Percentiles rank a stretch among this genome's conserved stretches.
Conservation (phyloP, 2,888 invertebrate genomes). For the Lingula anatina region DNA sequence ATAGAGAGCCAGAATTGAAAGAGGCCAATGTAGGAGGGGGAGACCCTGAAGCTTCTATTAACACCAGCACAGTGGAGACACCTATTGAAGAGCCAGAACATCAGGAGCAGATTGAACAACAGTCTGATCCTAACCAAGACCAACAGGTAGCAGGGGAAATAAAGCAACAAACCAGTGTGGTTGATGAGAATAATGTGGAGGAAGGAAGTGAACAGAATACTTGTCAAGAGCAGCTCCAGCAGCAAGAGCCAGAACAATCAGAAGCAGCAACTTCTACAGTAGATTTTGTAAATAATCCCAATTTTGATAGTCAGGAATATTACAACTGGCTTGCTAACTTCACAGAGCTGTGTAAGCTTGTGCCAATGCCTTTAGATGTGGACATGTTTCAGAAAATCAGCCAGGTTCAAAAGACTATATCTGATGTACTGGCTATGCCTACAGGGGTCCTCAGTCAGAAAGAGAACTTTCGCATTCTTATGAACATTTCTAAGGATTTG, state of each 20-base stretch:
- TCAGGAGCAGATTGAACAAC: too few relatives aligned
- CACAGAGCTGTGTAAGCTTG: conserved; percentile 36
- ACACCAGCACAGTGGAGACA: too few relatives aligned
- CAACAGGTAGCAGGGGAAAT: too few relatives aligned
- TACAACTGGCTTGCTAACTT: conserved; percentile 46
- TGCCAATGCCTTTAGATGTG: conserved; percentile 37
- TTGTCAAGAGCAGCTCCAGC: too few relatives aligned
- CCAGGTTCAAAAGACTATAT: conserved; percentile 42
- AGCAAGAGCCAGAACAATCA: too few relatives aligned
- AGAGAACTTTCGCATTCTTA: conserved; percentile 40
- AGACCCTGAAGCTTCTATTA: too few relatives aligned
- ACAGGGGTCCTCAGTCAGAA: conserved; percentile 39
- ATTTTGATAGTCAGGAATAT: conserved; percentile 43
- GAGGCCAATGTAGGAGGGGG: too few relatives aligned
- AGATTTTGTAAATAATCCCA: conserved; percentile 37
- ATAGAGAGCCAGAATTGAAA: too few relatives aligned
- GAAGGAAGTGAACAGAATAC: too few relatives aligned
- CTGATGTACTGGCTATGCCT: conserved; percentile 44
- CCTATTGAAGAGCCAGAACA: too few relatives aligned
- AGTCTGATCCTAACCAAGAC: not conserved
- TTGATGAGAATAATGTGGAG: too few relatives aligned
- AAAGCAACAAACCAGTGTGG: too few relatives aligned
- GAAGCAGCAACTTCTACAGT: conserved; percentile 1
- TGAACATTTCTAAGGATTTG: conserved; percentile 42
- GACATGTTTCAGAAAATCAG: conserved; percentile 43